Base-by-base conservation (phyloP, 2,888 invertebrate species). In the Troides aeacus region DNA sequence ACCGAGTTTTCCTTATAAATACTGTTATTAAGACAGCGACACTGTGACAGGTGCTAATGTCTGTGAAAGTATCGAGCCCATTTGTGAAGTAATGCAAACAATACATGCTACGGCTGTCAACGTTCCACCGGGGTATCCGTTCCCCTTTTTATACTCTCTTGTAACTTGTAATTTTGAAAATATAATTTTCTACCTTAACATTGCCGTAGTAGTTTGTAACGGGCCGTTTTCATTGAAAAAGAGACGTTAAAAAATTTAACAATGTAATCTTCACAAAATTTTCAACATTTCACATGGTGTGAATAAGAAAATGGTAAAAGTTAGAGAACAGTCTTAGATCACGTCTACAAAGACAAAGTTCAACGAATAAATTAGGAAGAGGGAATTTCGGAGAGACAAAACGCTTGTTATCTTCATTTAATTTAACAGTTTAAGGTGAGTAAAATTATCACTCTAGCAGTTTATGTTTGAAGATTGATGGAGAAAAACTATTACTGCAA, bases 1-100 rank as follows among this genome's bases (percentile, higher is more conserved):
- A 81, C 82, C 84, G 89, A 91, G 86, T 90, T 92, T 91, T 91
- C 90, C 90, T 91, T 91, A 91, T 91, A 92, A 92, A 92, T 90
- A 91, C 90, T 90, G 89, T 92, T 90, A 92, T 92, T 92, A 92
- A 89, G 88, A 87, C 86, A 87, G 85, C 82, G 83, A 84, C 86
- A 83, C 81, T 76, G 83, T 85, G 92, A 90, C 92, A 91, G 89
- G 85, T 85, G 88, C 84, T 91, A 90, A 92, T 90, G 89, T 86
- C 82, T 84, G 81, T 83, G 77, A 78, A 85, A 82, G 86, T 86
- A 89, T 87, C 81, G 84, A 81, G 81, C 81, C 82, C 82, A 86
- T 89, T 89, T 86, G 82, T 76, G 81, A 81, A 79, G 81, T 81
- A 84, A 85, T 81, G 81, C 84, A 87, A 88, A 87, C 85, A 87